Evolutionary conservation across 35 echinoderm and acorn worm genomes (phyloP).

Genomic region (Apostichopus californicus): DNA sequence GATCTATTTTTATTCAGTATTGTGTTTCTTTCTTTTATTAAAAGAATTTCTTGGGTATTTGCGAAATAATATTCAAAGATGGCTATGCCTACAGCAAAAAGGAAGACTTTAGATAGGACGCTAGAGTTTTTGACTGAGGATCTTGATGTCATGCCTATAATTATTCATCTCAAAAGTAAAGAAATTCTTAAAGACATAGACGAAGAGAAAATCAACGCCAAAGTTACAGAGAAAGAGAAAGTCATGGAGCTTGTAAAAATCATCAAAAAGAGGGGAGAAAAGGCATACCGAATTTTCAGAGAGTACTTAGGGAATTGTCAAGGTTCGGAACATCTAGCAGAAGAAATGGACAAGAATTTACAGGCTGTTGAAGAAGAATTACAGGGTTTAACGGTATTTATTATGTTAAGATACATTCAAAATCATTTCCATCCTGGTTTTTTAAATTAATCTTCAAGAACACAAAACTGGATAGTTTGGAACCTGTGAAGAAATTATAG

Average conservation of each 20-base stretch:
- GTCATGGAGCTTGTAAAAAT: background rate
- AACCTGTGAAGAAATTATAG: too few relatives aligned
- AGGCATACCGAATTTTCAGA: background rate
- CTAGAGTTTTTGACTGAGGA: background rate
- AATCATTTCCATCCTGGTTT: too few relatives aligned
- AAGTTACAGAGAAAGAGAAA: background rate
- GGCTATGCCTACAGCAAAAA: conserved; percentile 5
- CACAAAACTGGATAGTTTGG: background rate
- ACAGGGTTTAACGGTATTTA: background rate
- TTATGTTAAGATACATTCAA: too few relatives aligned
- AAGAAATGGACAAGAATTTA: background rate
- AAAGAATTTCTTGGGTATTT: too few relatives aligned
- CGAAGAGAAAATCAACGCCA: background rate
- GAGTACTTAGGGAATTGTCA: background rate
- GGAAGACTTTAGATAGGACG: conserved; percentile 2
- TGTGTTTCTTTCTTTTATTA: too few relatives aligned
- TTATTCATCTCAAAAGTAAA: background rate
- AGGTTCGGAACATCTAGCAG: conserved; percentile 18
- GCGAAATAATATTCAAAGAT: background rate
- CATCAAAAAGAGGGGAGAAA: background rate
- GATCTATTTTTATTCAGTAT: too few relatives aligned
- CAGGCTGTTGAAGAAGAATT: background rate
- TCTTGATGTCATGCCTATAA: background rate
- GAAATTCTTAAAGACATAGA: background rate
- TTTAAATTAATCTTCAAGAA: background rate